Conservation (phyloP, 2,113 vertebrate genomes). For the Leptodactylus fuscus region DNA sequence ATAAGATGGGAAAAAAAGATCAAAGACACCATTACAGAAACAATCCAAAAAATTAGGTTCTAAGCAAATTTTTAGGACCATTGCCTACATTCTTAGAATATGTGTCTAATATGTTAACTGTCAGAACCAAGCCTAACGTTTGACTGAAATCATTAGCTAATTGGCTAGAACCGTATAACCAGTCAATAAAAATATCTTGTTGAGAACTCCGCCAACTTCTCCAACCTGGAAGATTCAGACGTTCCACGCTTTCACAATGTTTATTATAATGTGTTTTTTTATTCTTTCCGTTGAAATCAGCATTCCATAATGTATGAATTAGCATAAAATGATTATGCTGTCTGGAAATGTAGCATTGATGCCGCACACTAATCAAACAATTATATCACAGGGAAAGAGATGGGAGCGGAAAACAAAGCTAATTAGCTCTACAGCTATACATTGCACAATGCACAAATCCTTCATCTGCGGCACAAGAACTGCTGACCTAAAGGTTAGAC, state of each 20-base stretch:
- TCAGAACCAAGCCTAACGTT: not conserved
- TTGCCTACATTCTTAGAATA: not conserved
- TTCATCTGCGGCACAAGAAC: not conserved
- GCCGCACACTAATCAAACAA: constrained; percentile 35
- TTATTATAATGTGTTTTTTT: not conserved
- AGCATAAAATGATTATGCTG: constrained; percentile 17
- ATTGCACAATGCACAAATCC: constrained; percentile 15
- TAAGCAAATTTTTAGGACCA: not conserved
- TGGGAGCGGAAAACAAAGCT: constrained; percentile 33
- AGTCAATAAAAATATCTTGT: not conserved
- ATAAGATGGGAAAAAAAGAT: too few relatives aligned
- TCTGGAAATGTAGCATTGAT: not conserved
- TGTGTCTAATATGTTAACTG: not conserved
- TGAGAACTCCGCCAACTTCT: not conserved
- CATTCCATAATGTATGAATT: not conserved
- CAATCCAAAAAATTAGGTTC: not conserved
- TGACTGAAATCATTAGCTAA: not conserved
- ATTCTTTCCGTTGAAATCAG: not conserved
- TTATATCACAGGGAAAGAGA: constrained; percentile 22
- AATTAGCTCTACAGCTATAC: not conserved
- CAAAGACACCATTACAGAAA: too few relatives aligned
- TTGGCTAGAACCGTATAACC: not conserved
- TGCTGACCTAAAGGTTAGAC: not conserved
- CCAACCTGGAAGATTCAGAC: not conserved
- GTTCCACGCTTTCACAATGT: not conserved